phyloP scores from a whole-genome alignment of 2,888 invertebrate species.

The Epinotia demarniana region DNA sequence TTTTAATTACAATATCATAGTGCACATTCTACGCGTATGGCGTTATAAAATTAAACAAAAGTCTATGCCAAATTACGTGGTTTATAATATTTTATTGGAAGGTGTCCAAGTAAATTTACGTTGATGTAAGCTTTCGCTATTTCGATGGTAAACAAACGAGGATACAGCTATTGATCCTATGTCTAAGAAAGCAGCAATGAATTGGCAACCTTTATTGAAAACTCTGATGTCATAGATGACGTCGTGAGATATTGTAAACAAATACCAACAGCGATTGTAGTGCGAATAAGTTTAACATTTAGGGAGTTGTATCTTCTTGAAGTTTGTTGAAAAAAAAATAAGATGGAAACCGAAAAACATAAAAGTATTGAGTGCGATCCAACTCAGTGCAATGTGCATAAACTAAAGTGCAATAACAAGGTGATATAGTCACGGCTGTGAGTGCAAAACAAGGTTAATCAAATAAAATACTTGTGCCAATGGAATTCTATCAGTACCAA shows the following conservation, averaged over 20 bases:
- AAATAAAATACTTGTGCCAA: constrained; percentile 40
- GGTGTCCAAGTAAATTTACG: constrained; percentile 36
- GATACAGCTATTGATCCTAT: not conserved
- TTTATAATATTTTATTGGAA: constrained; percentile 31
- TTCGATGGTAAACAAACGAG: constrained; percentile 23
- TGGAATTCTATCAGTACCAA: constrained; percentile 34
- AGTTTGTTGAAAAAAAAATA: not conserved
- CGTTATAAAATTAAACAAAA: constrained; percentile 31
- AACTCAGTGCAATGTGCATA: constrained; percentile 38
- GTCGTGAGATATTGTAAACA: not conserved
- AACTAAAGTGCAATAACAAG: constrained; percentile 31
- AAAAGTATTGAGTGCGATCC: constrained; percentile 25
- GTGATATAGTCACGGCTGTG: constrained; percentile 26
- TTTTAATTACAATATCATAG: not conserved
- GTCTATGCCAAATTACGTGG: constrained; percentile 29
- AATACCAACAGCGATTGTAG: not conserved
- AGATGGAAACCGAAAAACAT: not conserved
- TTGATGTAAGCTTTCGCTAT: constrained; percentile 26
- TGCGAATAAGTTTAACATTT: too few relatives aligned
- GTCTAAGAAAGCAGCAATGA: not conserved
- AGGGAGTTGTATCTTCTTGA: not conserved
- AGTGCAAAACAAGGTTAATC: constrained; percentile 45
- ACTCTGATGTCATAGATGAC: not conserved
- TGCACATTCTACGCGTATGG: constrained; percentile 9
- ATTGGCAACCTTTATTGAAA: not conserved